Percentiles rank a stretch among this genome's conserved stretches.
Evolutionary conservation across 2,888 invertebrate species (phyloP).

Genomic region (Agrochola litura): DNA sequence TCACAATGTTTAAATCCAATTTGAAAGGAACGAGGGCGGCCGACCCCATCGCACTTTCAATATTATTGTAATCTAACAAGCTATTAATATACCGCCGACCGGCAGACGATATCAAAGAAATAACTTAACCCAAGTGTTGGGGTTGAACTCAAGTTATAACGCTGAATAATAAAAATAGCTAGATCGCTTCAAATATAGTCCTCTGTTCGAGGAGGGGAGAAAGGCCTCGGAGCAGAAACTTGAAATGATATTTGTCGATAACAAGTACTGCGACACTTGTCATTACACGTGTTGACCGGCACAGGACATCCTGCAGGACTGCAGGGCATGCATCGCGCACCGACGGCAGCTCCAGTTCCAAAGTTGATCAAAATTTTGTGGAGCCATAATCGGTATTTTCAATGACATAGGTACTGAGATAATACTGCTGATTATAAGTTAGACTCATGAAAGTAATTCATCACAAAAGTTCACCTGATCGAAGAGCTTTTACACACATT

Average conservation of each 20-base stretch:
- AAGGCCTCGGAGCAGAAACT: neutral
- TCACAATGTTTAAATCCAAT: constrained; percentile 89
- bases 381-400: neutral
- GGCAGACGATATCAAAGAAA: constrained; percentile 59
- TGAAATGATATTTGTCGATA: constrained; percentile 1
- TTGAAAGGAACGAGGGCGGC: constrained; percentile 75
- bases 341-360: neutral
- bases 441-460: neutral
- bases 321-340: neutral
- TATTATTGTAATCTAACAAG: constrained; percentile 73
- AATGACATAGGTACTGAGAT: neutral
- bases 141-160: constrained; percentile 20
- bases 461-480: too few species aligned
- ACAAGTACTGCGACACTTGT: neutral
- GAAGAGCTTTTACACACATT: neutral
- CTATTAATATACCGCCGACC: constrained; percentile 74
- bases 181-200: constrained; percentile 2
- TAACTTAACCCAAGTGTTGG: constrained; percentile 55
- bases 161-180: constrained; percentile 25
- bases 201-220: neutral
- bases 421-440: neutral
- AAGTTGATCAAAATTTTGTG: neutral
- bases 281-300: neutral
- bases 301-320: neutral
- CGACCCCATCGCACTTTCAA: constrained; percentile 70